Base-by-base conservation (phyloP, 2,113 vertebrate genomes). In the Hymenochirus boettgeri region DNA sequence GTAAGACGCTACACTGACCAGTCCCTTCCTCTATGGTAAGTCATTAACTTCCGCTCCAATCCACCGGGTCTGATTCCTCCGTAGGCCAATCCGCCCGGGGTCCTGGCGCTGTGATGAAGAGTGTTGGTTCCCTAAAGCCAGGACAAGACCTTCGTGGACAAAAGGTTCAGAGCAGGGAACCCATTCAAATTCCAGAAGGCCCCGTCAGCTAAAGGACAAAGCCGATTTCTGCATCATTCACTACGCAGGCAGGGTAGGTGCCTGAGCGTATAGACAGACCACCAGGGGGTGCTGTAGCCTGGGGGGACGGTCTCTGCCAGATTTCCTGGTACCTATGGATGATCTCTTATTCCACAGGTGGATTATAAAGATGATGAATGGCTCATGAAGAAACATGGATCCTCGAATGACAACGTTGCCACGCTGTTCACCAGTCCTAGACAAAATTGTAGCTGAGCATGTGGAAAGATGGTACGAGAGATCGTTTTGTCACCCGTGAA, bases 381-480 rank as follows among this genome's bases (percentile, higher is more conserved):
- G 96, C 74, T 99, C 55, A 97, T 99, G 95, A 99, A 99, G 89
- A 99, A 99, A 76, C 98, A 98, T 95, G 96, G 98, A 64, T 96
- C 96, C 1, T 84, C 98, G 67, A 99, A 98, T 0, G 96, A 99
- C 85, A 99, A 99, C 0, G 96, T 99, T 76, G 94, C 96, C 52
- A 95, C 95, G 0, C 91, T 99, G 5, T 99, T 63, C 93, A 99
- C 78, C 96, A 99, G 80, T 99, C 96, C 0, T 92, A 0, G 96
- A 99, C 76, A 96, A 93, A 70, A 98, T n/a, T 70, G 93, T 98
- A 42, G 91, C 89, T 1, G 96, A 99, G 73, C 90, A n/a, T 99
- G 1, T 99, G 96, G 96, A 99, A 98, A 73, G 96, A 99, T 17
- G 96, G 96, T 99, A 81, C 86, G 89, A 47, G n/a, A n/a, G n/a